Percentiles rank a stretch among this genome's conserved stretches.
phyloP scores from a whole-genome alignment of 2,113 vertebrate species.

The Gadus macrocephalus region DNA sequence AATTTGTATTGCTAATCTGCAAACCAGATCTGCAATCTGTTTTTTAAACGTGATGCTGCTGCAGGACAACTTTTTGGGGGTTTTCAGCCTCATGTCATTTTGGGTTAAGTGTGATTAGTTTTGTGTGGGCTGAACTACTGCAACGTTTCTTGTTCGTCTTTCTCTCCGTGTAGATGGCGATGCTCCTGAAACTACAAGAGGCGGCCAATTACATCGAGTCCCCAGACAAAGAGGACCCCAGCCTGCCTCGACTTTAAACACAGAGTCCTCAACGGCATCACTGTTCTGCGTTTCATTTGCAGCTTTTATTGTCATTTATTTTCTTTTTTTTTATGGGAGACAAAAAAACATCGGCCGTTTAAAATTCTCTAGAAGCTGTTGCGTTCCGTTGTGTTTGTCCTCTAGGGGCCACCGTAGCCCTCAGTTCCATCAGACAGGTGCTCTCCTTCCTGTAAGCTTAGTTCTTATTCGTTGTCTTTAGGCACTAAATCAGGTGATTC shows the following conservation, averaged over 20 bases:
- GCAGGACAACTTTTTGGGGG: no score
- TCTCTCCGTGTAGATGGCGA: slow-evolving; percentile 84
- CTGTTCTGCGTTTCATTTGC: no score
- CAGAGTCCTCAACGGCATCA: slow-evolving; percentile 9
- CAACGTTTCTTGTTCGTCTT: slow-evolving; percentile 4
- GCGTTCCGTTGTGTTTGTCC: no score
- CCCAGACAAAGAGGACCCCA: slow-evolving; percentile 89
- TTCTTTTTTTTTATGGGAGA: no score
- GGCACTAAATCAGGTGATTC: slow-evolving; percentile 56
- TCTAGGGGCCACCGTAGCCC: slow-evolving; percentile 7
- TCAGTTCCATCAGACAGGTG: slow-evolving; percentile 52
- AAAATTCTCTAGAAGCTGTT: slow-evolving; percentile 3
- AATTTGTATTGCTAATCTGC: no score
- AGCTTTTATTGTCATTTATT: no score
- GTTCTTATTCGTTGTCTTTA: slow-evolving; percentile 1
- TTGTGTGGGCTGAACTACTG: not conserved
- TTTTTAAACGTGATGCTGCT: no score
- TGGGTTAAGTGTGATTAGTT: no score
- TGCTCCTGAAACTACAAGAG: slow-evolving; percentile 98
- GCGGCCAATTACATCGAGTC: slow-evolving; percentile 97
- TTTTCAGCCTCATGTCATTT: not conserved
- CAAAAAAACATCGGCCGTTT: not conserved
- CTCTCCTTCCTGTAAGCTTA: slow-evolving; percentile 36
- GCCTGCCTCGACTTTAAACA: slow-evolving; percentile 77
- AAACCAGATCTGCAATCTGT: no score